A percentile compares a stretch with the other conserved stretches of the same genome.
Conservation (phyloP, 2,888 invertebrate genomes). For the Platycheirus rosarum region DNA sequence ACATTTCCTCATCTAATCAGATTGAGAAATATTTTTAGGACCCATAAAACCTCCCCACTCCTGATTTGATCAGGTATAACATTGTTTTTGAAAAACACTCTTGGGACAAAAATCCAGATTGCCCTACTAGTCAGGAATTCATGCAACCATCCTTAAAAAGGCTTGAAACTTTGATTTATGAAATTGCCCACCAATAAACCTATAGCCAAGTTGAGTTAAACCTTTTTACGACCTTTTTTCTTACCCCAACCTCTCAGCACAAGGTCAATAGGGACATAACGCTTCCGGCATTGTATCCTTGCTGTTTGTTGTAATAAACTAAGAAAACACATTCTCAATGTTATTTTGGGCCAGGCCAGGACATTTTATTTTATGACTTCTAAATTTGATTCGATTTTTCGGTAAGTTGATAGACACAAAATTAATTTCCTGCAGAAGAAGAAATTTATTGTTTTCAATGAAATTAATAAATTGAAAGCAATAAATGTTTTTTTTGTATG, state of each 20-base stretch:
- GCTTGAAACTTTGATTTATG: slow-evolving; percentile 38
- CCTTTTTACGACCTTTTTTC: slow-evolving; percentile 23
- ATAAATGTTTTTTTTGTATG: not conserved
- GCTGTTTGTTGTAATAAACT: not conserved
- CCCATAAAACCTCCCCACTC: no score
- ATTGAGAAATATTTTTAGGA: no score
- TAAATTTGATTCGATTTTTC: slow-evolving; percentile 27
- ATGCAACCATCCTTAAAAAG: slow-evolving; percentile 3
- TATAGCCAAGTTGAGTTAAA: slow-evolving; percentile 24
- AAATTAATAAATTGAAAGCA: not conserved
- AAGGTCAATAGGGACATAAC: slow-evolving; percentile 31
- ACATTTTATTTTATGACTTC: slow-evolving; percentile 28
- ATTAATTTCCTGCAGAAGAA: slow-evolving; percentile 15
- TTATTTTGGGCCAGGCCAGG: slow-evolving; percentile 27
- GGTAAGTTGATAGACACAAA: slow-evolving; percentile 11
- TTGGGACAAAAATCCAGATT: no score
- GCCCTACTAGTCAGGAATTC: not conserved
- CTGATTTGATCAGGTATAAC: no score
- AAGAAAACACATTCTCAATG: not conserved
- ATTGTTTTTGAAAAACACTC: not conserved
- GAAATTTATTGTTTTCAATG: slow-evolving; percentile 9
- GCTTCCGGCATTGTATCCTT: slow-evolving; percentile 4
- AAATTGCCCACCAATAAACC: slow-evolving; percentile 37
- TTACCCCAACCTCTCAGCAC: slow-evolving; percentile 4
- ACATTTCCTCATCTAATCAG: no score